These are phyloP conservation scores for Sisor rabdophorus DNA, from an alignment of 2,113 vertebrate species.

Conservation along the genomic window DNA sequence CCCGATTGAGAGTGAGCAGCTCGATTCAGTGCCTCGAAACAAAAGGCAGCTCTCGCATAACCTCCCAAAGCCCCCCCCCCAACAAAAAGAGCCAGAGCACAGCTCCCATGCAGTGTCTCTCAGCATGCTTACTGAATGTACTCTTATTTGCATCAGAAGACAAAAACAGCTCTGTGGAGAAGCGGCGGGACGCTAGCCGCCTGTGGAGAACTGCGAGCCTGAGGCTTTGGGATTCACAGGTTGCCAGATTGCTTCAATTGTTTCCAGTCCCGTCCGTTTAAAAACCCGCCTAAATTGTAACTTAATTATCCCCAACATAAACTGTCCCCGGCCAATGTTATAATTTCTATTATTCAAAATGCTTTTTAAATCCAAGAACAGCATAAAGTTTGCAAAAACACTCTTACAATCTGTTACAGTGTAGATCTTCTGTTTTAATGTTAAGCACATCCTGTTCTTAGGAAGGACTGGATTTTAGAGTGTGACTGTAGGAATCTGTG, in stretches of 20 bases:
- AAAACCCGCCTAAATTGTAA: constrained; percentile 3
- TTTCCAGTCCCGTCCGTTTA: constrained; percentile 2
- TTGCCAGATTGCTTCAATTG: constrained; percentile 44
- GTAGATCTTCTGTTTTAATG: neutral
- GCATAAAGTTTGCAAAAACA: neutral
- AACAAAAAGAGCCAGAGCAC: constrained; percentile 58
- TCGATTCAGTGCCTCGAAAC: constrained; percentile 70
- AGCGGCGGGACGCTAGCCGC: constrained; percentile 52
- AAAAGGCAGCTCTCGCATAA: constrained; percentile 63
- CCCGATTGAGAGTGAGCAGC: constrained; percentile 60
- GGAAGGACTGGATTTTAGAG: neutral
- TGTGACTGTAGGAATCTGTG: neutral
- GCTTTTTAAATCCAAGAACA: neutral
- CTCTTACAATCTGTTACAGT: neutral
- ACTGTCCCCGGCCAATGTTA: neutral
- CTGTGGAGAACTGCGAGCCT: constrained; percentile 46
- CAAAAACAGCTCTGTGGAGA: constrained; percentile 59
- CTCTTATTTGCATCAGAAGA: constrained; percentile 61
- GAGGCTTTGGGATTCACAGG: constrained; percentile 51
- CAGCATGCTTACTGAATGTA: constrained; percentile 54
- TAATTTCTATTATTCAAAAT: neutral
- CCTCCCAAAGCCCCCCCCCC: too few species aligned
- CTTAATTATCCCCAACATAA: constrained; percentile 18
- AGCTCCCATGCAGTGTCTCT: constrained; percentile 60
- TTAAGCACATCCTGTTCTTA: neutral